phyloP scores from a whole-genome alignment of 2,113 vertebrate genomes.

The Aviceda subcristata region DNA sequence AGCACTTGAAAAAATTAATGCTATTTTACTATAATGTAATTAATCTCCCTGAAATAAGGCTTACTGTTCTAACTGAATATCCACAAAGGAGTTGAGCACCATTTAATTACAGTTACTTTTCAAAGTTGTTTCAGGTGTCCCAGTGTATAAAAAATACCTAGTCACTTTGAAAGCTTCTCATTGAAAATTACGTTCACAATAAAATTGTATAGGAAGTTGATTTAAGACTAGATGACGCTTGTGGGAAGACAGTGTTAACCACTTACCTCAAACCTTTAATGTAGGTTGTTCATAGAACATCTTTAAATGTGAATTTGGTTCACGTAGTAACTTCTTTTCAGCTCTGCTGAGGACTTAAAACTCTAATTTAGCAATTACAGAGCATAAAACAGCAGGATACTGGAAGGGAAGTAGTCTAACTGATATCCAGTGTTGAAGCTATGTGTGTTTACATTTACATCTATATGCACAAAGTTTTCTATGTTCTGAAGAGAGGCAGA shows the following conservation, averaged over 20 bases:
- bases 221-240: not conserved
- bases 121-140: not conserved
- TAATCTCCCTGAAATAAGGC: not conserved
- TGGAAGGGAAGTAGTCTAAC: not conserved
- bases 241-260: not conserved
- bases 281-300: not conserved
- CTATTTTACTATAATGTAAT: not conserved
- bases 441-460: not conserved
- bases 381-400: not conserved
- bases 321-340: not conserved
- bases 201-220: not conserved
- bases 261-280: not conserved
- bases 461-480: too few species aligned
- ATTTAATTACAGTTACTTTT: not conserved
- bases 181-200: not conserved
- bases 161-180: not conserved
- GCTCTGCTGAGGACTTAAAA: not conserved
- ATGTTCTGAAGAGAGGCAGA: not conserved
- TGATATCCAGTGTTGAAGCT: not conserved
- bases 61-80: not conserved
- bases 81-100: not conserved
- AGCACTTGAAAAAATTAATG: not conserved
- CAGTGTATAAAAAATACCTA: not conserved
- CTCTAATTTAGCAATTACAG: not conserved
- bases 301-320: not conserved